Evolutionary conservation across 1,140 invertebrate genomes (phyloP), one percentile per base, ranked within the genome.

Genomic region (Platyscapa corneri): DNA sequence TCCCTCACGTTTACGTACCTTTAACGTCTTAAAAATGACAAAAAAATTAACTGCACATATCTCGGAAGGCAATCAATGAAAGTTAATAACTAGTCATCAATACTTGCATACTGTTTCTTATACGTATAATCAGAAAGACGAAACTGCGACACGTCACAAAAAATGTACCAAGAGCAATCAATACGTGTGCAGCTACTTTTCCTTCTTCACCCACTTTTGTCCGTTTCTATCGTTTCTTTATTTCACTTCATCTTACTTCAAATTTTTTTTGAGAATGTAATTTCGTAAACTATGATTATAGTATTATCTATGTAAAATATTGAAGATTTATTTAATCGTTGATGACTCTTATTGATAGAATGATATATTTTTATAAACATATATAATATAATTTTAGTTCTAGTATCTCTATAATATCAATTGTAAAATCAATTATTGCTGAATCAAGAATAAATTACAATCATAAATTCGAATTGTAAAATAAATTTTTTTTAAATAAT

Each of bases 11-110:
- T 74, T 42, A 5, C 39, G 3, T 74, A 42, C 20, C 34, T 32
- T 14, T 10, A 18, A 30, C 42, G 12, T 6, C 3, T 30, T 18
- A 53, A 5, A 49, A 53, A 76, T 1, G 74, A n/a, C 3, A 27
- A 74, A 74, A 82, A 60, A 27, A 18, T 37, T 46, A 74, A 27
- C 2, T 12, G 32, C 80, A 67, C 3, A 34, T 39, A 18, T 72
- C 32, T 1, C 30, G 34, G 42, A 16, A 46, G 65, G 34, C 64
- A 74, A 82, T 74, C 80, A 67, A 82, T 82, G 81, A 82, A 75
- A 74, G 81, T 75, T 70, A 32, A 34, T 30, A 39, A 42, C 37
- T 42, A 39, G 39, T 12, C 12, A 1, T 2, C 42, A 14, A 49
- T 8, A 67, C 37, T 46, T 27, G 42, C 16, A 39, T 3, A 23